Conservation (phyloP, 2,888 invertebrate genomes). For the Blastobasis lacticolella region DNA sequence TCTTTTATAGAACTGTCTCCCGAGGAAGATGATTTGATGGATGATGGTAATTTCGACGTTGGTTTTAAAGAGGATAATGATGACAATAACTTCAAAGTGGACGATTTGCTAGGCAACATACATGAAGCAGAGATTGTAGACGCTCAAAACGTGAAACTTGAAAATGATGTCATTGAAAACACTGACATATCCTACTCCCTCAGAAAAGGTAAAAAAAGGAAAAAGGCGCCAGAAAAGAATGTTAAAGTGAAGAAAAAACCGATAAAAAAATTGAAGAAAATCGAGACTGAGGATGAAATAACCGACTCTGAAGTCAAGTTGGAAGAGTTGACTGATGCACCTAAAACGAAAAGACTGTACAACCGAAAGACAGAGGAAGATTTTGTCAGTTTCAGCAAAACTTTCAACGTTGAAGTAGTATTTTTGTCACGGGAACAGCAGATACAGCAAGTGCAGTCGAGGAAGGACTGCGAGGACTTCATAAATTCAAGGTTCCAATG, state of each 20-base stretch:
- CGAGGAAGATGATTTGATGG: neutral
- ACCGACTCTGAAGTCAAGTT: neutral
- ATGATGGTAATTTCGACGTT: neutral
- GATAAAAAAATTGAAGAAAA: neutral
- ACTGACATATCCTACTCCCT: neutral
- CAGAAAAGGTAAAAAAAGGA: neutral
- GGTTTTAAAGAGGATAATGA: neutral
- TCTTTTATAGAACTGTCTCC: neutral
- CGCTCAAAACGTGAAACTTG: neutral
- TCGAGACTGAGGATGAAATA: neutral
- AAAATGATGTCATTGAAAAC: neutral
- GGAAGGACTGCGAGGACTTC: constrained; percentile 20
- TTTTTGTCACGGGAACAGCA: constrained; percentile 15
- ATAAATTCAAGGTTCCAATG: constrained; percentile 22
- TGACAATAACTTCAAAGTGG: neutral
- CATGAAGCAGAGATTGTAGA: neutral
- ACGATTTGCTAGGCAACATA: neutral
- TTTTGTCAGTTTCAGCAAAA: neutral
- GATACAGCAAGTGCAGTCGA: constrained; percentile 17
- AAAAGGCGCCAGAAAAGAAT: neutral
- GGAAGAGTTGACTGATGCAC: neutral
- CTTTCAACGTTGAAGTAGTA: constrained; percentile 1
- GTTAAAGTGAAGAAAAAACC: neutral
- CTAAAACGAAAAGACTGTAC: neutral
- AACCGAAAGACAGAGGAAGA: constrained; percentile 1